Percentiles rank a stretch among this genome's conserved stretches.
phyloP scores from a whole-genome alignment of 2,888 invertebrate species.

The Tanytarsus gracilentus region DNA sequence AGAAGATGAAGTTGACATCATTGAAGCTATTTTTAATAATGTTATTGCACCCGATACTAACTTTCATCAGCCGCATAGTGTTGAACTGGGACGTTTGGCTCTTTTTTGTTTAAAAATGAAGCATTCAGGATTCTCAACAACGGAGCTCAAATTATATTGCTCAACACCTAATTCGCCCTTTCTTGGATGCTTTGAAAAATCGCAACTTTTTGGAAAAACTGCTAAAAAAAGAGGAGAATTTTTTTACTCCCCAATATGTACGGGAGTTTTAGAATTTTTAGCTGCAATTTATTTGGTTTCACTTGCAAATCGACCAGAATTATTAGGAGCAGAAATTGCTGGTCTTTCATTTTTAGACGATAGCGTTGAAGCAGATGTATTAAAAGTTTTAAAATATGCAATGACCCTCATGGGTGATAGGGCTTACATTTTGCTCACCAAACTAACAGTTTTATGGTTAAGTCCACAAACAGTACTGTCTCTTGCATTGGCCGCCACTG shows the following conservation, averaged over 20 bases:
- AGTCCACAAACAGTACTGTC: slow-evolving; percentile 47
- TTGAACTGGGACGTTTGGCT: slow-evolving; percentile 47
- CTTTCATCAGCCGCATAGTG: slow-evolving; percentile 37
- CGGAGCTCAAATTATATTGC: slow-evolving; percentile 45
- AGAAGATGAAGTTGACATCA: slow-evolving; percentile 38
- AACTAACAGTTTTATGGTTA: slow-evolving; percentile 47
- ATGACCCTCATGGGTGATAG: slow-evolving; percentile 47
- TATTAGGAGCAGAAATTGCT: slow-evolving; percentile 45
- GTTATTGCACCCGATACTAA: slow-evolving; percentile 36
- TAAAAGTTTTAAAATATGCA: slow-evolving; percentile 44
- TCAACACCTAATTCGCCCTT: slow-evolving; percentile 42
- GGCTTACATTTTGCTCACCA: slow-evolving; percentile 45
- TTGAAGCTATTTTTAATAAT: slow-evolving; percentile 40
- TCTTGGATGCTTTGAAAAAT: slow-evolving; percentile 45
- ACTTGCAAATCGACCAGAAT: slow-evolving; percentile 45
- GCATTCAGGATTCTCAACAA: slow-evolving; percentile 45
- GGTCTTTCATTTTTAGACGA: slow-evolving; percentile 36
- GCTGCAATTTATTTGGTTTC: slow-evolving; percentile 50
- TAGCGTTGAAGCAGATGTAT: slow-evolving; percentile 44
- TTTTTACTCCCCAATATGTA: slow-evolving; percentile 45
- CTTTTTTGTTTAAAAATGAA: slow-evolving; percentile 45
- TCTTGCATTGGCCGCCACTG: slow-evolving; percentile 47
- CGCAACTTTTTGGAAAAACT: slow-evolving; percentile 41
- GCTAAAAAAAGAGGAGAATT: slow-evolving; percentile 42
- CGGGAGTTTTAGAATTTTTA: slow-evolving; percentile 47